Evolutionary conservation across 2,113 vertebrate species (phyloP).

Genomic region (Gallinago media): DNA sequence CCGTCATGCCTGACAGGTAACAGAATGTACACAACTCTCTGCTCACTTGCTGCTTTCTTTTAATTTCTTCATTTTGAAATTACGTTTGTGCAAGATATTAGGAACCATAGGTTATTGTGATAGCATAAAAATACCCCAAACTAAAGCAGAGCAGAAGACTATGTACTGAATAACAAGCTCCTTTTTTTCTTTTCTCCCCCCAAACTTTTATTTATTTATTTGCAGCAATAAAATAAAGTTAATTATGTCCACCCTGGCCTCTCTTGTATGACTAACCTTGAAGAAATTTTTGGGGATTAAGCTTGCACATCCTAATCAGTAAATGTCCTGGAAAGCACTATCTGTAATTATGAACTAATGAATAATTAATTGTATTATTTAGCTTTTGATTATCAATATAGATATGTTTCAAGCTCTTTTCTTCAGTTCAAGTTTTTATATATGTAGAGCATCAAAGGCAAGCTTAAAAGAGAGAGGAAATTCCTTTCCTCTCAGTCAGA

Average conservation of each 20-base stretch:
- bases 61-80: not conserved
- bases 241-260: not conserved
- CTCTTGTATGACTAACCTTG: not conserved
- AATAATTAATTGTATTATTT: not conserved
- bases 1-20: not conserved
- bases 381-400: not conserved
- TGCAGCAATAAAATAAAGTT: not conserved
- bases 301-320: fast-evolving
- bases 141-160: not conserved
- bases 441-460: not conserved
- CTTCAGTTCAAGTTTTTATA: not conserved
- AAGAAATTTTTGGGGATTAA: not conserved
- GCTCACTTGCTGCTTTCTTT: not conserved
- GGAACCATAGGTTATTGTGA: not conserved
- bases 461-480: not conserved
- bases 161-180: not conserved
- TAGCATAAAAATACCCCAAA: not conserved
- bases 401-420: not conserved
- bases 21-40: not conserved
- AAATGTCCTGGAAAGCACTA: not conserved
- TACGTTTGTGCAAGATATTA: not conserved
- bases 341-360: not conserved
- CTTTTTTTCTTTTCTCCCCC: fast-evolving
- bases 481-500: not conserved
- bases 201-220: not conserved